Conservation (phyloP, 2,113 vertebrate genomes). For the Poeciliopsis prolifica region DNA sequence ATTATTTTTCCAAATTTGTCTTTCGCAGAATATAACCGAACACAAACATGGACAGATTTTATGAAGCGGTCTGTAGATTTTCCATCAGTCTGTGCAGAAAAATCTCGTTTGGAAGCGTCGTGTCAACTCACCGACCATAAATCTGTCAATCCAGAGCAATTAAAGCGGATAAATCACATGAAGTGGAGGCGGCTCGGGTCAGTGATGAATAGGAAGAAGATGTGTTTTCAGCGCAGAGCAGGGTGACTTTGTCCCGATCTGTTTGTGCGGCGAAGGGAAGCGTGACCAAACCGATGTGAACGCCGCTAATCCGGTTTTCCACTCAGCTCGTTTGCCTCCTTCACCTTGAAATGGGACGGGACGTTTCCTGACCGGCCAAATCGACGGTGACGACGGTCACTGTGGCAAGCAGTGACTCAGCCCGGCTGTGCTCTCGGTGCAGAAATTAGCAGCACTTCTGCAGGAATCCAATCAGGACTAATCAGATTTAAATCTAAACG, state of each 20-base stretch:
- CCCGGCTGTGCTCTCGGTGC: background rate
- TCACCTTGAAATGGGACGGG: constrained; percentile 43
- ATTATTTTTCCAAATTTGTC: no score
- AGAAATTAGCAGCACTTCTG: background rate
- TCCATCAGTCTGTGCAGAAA: no score
- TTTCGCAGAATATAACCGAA: no score
- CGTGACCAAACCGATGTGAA: constrained; percentile 43
- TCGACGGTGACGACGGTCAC: constrained; percentile 4
- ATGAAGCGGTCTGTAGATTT: no score
- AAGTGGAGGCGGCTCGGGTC: no score
- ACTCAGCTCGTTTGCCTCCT: constrained; percentile 47
- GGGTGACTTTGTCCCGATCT: background rate
- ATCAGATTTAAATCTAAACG: background rate
- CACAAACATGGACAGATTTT: no score
- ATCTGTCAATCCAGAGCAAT: no score
- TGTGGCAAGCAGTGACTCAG: background rate
- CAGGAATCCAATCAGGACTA: background rate
- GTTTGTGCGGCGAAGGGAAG: background rate
- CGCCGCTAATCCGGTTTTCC: constrained; percentile 52
- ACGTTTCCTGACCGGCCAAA: constrained; percentile 16
- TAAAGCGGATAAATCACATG: no score
- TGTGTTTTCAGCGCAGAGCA: background rate
- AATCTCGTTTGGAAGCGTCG: no score
- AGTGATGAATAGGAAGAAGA: no score
- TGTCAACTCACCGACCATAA: no score